Evolutionary conservation across 2,888 invertebrate genomes (phyloP).

Genomic region (Pantelozetes paolii): DNA sequence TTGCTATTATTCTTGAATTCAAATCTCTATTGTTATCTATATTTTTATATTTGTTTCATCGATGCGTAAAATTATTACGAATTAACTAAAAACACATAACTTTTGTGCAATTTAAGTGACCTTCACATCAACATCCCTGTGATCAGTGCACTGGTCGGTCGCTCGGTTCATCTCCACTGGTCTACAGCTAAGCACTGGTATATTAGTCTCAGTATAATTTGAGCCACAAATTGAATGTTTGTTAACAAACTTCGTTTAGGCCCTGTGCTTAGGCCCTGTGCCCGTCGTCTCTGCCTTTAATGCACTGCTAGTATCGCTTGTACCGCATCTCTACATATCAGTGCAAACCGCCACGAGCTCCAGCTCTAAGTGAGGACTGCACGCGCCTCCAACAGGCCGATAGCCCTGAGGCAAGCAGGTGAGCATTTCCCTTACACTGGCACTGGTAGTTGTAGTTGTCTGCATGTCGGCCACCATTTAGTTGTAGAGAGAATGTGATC

Average conservation of each 20-base stretch:
- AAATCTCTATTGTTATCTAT: background rate
- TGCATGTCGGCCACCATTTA: slow-evolving; percentile 29
- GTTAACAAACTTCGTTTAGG: slow-evolving; percentile 31
- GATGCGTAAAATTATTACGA: slow-evolving; percentile 15
- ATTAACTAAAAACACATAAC: slow-evolving; percentile 30
- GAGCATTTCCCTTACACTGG: slow-evolving; percentile 18
- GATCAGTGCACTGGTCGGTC: slow-evolving; percentile 10
- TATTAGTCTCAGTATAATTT: slow-evolving; percentile 16
- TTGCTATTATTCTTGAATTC: background rate
- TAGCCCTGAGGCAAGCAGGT: slow-evolving; percentile 24
- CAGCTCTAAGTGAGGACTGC: slow-evolving; percentile 9
- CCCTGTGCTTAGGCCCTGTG: background rate
- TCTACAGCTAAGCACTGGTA: background rate
- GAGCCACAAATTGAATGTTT: slow-evolving; percentile 37
- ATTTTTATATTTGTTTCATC: slow-evolving; percentile 16
- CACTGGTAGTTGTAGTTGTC: slow-evolving; percentile 2
- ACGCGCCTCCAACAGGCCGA: slow-evolving; percentile 28
- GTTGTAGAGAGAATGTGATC: slow-evolving; percentile 11
- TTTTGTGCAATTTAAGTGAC: slow-evolving; percentile 10
- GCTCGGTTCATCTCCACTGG: background rate
- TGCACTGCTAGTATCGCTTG: background rate
- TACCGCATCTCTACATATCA: background rate
- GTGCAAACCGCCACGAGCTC: slow-evolving; percentile 27
- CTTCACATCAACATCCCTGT: background rate
- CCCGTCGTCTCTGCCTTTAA: background rate